Evolutionary conservation across 2,113 vertebrate species (phyloP).

Genomic region (Taurulus bubalis): DNA sequence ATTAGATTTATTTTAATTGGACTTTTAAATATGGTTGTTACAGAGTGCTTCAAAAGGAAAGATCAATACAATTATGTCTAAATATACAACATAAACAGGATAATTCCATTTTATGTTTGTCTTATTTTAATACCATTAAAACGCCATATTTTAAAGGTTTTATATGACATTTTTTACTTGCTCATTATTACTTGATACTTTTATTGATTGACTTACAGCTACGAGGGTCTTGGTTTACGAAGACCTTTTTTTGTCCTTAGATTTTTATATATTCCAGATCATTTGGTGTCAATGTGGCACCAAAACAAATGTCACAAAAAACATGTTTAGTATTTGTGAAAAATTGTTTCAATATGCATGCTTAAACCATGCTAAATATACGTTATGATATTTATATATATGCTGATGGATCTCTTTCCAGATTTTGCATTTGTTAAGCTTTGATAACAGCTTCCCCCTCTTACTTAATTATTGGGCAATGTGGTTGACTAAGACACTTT

Average conservation of each 20-base stretch:
- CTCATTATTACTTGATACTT: neutral
- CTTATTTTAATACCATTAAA: neutral
- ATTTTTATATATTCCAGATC: neutral
- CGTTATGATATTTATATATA: neutral
- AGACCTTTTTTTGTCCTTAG: neutral
- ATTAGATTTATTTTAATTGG: neutral
- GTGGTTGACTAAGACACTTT: neutral
- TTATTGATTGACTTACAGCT: neutral
- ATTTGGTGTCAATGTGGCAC: slow-evolving; percentile 1
- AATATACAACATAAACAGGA: neutral
- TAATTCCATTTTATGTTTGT: neutral
- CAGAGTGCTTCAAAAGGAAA: neutral
- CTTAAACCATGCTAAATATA: neutral
- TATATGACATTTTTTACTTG: neutral
- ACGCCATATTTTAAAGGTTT: neutral
- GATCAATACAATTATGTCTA: neutral
- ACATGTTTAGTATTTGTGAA: neutral
- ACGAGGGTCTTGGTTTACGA: neutral
- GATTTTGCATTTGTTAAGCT: neutral
- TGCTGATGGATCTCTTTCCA: neutral
- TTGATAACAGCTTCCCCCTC: neutral
- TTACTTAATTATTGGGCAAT: neutral
- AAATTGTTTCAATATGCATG: neutral
- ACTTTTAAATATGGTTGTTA: neutral
- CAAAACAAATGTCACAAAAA: neutral